These are phyloP conservation scores for Alitta virens DNA, from an alignment of 2,888 invertebrate species.

Conservation along the genomic window DNA sequence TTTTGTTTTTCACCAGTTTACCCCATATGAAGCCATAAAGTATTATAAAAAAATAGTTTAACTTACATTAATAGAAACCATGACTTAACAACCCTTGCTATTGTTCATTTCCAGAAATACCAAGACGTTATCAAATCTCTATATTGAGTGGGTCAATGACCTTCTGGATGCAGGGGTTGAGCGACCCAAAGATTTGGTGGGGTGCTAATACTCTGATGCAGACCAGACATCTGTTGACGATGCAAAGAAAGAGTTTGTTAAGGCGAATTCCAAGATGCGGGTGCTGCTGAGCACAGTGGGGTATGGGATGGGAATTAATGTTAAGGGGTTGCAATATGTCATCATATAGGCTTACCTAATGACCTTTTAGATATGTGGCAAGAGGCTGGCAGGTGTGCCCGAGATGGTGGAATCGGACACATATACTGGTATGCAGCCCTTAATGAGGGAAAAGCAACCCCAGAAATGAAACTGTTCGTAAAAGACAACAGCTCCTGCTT, in stretches of 20 bases:
- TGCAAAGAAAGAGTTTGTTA: neutral
- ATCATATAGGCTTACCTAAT: neutral
- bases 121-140: too few species aligned
- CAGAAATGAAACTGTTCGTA: too few species aligned
- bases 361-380: neutral
- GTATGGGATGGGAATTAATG: neutral
- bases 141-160: too few species aligned
- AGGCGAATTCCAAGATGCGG: neutral
- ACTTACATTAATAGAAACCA: too few species aligned
- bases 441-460: neutral
- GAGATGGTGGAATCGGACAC: neutral
- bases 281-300: neutral
- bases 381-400: neutral
- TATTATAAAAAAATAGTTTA: too few species aligned
- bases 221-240: neutral
- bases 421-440: neutral
- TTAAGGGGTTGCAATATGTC: neutral
- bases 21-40: too few species aligned
- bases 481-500: too few species aligned
- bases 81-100: too few species aligned
- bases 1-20: too few species aligned
- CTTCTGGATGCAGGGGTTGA: too few species aligned
- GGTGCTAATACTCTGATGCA: neutral
- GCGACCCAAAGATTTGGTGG: neutral
- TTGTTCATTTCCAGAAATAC: too few species aligned